These are phyloP conservation scores for Clarias macrocephalus DNA, from an alignment of 2,113 vertebrate genomes.

Conservation along the genomic window DNA sequence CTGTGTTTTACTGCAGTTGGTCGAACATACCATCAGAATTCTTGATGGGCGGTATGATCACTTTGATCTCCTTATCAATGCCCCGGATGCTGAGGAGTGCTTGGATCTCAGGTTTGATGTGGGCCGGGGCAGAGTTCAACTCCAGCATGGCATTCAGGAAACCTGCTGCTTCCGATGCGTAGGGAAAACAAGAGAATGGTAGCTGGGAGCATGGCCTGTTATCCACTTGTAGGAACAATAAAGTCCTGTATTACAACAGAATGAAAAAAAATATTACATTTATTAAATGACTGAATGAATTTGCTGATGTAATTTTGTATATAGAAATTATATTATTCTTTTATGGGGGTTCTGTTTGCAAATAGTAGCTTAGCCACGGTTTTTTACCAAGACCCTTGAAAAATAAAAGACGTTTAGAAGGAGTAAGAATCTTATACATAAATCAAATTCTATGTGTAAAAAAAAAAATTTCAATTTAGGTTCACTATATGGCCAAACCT, in stretches of 20 bases:
- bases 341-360: background rate
- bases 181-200: slow-evolving; percentile 68
- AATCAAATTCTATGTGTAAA: no score
- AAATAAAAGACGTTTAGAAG: no score
- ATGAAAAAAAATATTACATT: background rate
- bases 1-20: background rate
- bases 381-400: background rate
- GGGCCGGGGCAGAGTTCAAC: slow-evolving; percentile 57
- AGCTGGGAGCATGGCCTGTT: slow-evolving; percentile 69
- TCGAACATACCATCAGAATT: slow-evolving; percentile 61
- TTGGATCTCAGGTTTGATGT: slow-evolving; percentile 57
- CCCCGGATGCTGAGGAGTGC: slow-evolving; percentile 72
- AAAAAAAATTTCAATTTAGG: no score
- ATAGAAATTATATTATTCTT: background rate
- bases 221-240: slow-evolving; percentile 83
- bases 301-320: background rate
- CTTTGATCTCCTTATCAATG: slow-evolving; percentile 68
- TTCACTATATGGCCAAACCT: no score
- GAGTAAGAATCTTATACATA: no score
- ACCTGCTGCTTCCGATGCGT: slow-evolving; percentile 70
- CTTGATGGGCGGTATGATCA: slow-evolving; percentile 44
- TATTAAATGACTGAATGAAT: background rate
- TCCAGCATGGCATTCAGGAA: slow-evolving; percentile 72
- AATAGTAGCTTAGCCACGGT: background rate
- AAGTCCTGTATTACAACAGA: slow-evolving; percentile 67